These are phyloP conservation scores for Pseudorasbora parva DNA, from an alignment of 2,113 vertebrate genomes.

Conservation along the genomic window DNA sequence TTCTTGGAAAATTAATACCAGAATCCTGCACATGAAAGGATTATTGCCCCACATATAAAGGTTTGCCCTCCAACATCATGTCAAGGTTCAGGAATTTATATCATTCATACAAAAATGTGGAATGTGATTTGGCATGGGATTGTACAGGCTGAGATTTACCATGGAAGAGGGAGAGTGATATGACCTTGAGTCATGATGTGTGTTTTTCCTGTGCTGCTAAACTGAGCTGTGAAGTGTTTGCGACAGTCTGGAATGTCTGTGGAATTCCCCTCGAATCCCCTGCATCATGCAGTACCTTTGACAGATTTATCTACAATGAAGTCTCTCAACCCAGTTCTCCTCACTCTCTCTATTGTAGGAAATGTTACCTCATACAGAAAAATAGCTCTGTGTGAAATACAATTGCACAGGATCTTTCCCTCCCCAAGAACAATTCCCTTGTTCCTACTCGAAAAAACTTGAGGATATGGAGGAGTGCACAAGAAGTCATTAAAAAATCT, in stretches of 20 bases:
- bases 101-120: conserved; percentile 4
- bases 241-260: conserved; percentile 21
- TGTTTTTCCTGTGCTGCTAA: background rate
- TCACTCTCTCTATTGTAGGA: conserved; percentile 43
- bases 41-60: background rate
- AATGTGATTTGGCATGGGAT: conserved; percentile 19
- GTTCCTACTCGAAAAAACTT: conserved; percentile 42
- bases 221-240: conserved; percentile 28
- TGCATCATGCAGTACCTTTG: conserved; percentile 17
- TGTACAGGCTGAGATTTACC: conserved; percentile 8
- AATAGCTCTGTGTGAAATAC: conserved; percentile 45
- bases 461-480: conserved; percentile 10
- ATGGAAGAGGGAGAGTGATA: conserved; percentile 6
- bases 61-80: background rate
- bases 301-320: background rate
- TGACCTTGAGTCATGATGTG: conserved; percentile 16
- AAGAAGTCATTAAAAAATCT: conserved; percentile 13
- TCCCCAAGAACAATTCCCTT: conserved; percentile 38
- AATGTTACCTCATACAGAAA: conserved; percentile 53
- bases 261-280: conserved; percentile 40
- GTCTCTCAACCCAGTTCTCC: background rate
- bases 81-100: conserved; percentile 28
- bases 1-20: conserved; percentile 31
- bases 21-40: conserved; percentile 15
- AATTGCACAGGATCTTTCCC: conserved; percentile 54